These are phyloP conservation scores for Loripinus fragilis DNA, from an alignment of 2,888 invertebrate genomes.

Conservation along the genomic window DNA sequence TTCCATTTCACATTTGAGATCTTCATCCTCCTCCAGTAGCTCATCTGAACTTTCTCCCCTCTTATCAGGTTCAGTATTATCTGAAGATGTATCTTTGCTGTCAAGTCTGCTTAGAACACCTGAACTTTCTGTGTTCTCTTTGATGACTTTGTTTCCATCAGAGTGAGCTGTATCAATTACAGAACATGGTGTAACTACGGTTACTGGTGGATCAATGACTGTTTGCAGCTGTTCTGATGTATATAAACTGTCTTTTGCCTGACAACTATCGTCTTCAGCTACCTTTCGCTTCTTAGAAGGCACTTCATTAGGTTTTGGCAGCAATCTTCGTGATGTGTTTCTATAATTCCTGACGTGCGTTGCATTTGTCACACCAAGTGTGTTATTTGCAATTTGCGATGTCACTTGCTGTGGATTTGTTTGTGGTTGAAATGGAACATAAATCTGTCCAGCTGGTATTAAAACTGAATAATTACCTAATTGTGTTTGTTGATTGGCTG, in stretches of 20 bases:
- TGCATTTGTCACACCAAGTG: not conserved
- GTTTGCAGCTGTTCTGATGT: not conserved
- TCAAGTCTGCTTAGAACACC: not conserved
- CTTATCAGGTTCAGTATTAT: not conserved
- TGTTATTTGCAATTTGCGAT: not conserved
- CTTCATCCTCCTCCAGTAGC: conserved; percentile 57
- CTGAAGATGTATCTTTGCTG: not conserved
- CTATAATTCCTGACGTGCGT: not conserved
- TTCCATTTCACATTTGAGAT: conserved; percentile 64
- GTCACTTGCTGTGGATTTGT: not conserved
- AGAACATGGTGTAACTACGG: not conserved
- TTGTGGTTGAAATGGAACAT: not conserved
- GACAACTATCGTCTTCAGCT: not conserved
- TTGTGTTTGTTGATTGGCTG: not conserved
- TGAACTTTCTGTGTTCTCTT: not conserved
- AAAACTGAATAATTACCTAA: not conserved
- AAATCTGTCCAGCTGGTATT: conserved; percentile 5
- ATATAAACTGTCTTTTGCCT: not conserved
- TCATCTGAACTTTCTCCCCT: conserved; percentile 9
- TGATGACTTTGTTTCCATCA: not conserved
- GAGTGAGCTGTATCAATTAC: not conserved
- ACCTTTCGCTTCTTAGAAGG: not conserved
- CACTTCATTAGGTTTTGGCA: not conserved
- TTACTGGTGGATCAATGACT: not conserved
- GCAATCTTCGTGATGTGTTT: not conserved